phyloP scores from a whole-genome alignment of 1,140 invertebrate genomes.

The Mercenaria mercenaria region DNA sequence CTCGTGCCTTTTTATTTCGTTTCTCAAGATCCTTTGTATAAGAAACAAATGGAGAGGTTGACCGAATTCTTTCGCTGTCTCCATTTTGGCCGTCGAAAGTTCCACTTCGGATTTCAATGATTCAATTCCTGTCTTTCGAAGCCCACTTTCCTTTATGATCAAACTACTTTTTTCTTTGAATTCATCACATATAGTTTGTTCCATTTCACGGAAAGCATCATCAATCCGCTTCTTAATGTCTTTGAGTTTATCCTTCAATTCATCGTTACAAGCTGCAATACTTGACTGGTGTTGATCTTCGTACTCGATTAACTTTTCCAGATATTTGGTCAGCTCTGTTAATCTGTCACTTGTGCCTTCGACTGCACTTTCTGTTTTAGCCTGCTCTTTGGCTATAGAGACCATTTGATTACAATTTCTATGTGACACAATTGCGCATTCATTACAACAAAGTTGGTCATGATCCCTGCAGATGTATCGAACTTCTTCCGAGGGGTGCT shows the following conservation, averaged over 20 bases:
- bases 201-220: not conserved
- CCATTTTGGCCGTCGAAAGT: not conserved
- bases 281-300: not conserved
- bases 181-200: not conserved
- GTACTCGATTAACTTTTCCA: not conserved
- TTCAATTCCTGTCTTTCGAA: not conserved
- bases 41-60: not conserved
- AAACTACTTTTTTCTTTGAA: not conserved
- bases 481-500: not conserved
- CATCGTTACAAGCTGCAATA: not conserved
- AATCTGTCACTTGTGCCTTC: not conserved
- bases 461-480: conserved; percentile 5
- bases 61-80: not conserved
- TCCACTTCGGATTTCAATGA: not conserved
- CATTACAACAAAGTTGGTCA: conserved; percentile 20
- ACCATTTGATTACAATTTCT: conserved; percentile 4
- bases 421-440: not conserved
- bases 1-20: not conserved
- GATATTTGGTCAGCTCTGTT: not conserved
- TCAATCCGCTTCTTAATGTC: not conserved
- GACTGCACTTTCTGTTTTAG: not conserved
- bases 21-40: not conserved
- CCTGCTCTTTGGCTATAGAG: not conserved
- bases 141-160: not conserved
- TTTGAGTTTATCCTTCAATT: not conserved